phyloP scores from a whole-genome alignment of 2,797 vertebrate species.

The Phalanger gymnotis region DNA sequence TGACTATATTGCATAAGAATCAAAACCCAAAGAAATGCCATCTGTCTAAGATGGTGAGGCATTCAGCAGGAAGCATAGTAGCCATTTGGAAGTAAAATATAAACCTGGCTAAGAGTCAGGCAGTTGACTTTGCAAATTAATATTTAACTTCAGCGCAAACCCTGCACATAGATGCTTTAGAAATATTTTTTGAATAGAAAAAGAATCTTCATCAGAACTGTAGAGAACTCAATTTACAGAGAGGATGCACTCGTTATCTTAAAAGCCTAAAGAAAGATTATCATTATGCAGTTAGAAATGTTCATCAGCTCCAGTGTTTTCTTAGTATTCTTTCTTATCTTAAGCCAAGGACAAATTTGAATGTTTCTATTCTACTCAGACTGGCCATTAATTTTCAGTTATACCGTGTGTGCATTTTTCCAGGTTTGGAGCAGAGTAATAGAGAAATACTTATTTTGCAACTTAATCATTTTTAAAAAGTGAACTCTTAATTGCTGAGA shows the following conservation, averaged over 20 bases:
- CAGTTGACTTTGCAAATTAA: constrained; percentile 38
- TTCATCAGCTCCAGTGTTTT: constrained; percentile 1
- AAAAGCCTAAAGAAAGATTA: neutral
- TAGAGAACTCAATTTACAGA: neutral
- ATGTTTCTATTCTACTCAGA: constrained; percentile 39
- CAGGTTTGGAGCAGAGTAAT: neutral
- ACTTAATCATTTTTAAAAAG: constrained; percentile 32
- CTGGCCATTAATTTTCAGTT: neutral
- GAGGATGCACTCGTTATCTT: neutral
- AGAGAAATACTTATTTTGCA: constrained; percentile 19
- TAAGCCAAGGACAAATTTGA: constrained; percentile 35
- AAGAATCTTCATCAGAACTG: neutral
- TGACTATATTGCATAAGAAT: constrained; percentile 33
- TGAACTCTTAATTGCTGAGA: constrained; percentile 32
- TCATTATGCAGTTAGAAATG: constrained; percentile 5
- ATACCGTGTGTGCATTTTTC: neutral
- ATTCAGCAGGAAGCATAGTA: neutral
- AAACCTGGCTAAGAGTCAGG: constrained; percentile 33
- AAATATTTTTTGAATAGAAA: neutral
- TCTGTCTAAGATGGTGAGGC: constrained; percentile 32
- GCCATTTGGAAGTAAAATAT: constrained; percentile 4
- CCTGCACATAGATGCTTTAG: neutral
- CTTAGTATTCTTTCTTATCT: constrained; percentile 14
- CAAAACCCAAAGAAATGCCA: constrained; percentile 26
- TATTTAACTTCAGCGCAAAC: constrained; percentile 19